Conservation (phyloP, 2,113 vertebrate genomes). For the Lepus timidus region DNA sequence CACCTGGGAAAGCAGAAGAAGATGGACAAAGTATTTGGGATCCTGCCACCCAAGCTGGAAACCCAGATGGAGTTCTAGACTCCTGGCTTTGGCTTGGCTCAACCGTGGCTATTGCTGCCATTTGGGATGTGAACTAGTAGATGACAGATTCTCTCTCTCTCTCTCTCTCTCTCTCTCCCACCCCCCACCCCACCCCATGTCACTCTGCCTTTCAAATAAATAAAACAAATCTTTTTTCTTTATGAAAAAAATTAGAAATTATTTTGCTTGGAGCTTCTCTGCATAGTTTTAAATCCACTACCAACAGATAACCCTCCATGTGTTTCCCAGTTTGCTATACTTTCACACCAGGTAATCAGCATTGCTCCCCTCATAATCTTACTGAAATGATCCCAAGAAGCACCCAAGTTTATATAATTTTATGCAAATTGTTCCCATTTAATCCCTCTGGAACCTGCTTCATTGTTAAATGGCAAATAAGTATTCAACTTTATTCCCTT, state of each 20-base stretch:
- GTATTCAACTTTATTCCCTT: background rate
- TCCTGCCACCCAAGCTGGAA: no score
- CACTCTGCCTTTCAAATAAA: no score
- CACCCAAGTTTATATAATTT: background rate
- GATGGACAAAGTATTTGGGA: no score
- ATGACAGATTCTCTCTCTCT: no score
- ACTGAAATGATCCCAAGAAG: background rate
- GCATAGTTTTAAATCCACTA: background rate
- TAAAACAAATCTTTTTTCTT: no score
- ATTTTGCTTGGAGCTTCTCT: background rate
- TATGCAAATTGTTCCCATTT: background rate
- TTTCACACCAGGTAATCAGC: background rate
- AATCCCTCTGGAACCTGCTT: conserved; percentile 37
- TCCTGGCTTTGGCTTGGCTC: no score
- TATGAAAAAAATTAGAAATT: background rate
- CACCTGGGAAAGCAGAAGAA: no score
- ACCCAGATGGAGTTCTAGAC: no score
- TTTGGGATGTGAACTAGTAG: no score
- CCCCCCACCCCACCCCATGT: no score
- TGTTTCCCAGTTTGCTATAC: background rate
- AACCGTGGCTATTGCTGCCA: no score
- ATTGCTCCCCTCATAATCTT: background rate
- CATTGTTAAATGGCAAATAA: background rate
- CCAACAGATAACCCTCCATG: background rate
- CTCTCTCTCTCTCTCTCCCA: no score